These are phyloP conservation scores for Herpetotheres cachinnans DNA, from an alignment of 2,113 vertebrate species.

Conservation along the genomic window DNA sequence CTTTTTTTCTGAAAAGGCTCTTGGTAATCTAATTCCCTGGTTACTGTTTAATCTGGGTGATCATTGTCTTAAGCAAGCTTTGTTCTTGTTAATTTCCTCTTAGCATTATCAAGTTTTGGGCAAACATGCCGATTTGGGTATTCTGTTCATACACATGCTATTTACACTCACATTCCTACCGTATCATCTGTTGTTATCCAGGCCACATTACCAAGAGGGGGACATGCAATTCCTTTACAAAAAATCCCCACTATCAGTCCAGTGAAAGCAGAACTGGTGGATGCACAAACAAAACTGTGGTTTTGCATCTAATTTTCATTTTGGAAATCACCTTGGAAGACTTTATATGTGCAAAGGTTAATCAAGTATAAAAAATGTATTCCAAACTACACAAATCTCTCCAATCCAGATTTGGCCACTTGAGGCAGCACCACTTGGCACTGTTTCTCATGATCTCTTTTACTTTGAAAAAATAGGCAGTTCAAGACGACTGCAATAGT, in stretches of 20 bases:
- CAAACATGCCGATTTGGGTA: neutral
- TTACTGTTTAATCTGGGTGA: neutral
- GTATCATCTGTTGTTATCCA: neutral
- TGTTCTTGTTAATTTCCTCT: neutral
- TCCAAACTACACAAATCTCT: neutral
- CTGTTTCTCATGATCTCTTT: neutral
- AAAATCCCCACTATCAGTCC: neutral
- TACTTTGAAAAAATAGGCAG: neutral
- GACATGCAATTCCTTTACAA: neutral
- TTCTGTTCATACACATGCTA: neutral
- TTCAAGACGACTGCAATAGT: neutral
- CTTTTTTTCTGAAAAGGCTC: neutral
- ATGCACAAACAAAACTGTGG: neutral
- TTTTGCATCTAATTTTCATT: neutral
- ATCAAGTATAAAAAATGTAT: neutral
- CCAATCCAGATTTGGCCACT: neutral
- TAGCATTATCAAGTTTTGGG: neutral
- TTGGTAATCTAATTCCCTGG: neutral
- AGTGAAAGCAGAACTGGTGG: neutral
- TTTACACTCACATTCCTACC: neutral
- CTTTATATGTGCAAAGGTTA: neutral
- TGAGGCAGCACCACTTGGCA: neutral
- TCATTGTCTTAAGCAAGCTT: neutral
- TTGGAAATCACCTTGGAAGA: neutral
- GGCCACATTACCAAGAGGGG: neutral